phyloP scores from a whole-genome alignment of 1,140 invertebrate genomes.

The Bilobella aurantiaca region DNA sequence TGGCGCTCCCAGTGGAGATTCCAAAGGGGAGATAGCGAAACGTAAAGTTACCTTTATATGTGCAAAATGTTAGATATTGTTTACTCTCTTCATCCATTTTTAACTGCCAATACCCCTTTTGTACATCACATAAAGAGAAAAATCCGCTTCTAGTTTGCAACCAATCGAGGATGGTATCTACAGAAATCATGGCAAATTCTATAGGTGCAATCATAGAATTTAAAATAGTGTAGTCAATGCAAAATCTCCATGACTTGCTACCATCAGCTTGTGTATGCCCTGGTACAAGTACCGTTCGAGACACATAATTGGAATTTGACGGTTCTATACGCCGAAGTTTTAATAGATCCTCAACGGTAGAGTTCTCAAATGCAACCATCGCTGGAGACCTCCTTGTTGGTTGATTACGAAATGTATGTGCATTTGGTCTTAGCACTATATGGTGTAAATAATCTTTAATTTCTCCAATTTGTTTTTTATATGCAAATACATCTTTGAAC shows the following conservation, averaged over 20 bases:
- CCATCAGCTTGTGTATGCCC: not conserved
- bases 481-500: not conserved
- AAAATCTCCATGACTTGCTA: not conserved
- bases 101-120: constrained; percentile 38
- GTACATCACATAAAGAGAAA: constrained; percentile 35
- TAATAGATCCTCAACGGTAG: not conserved
- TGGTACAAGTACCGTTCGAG: not conserved
- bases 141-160: constrained; percentile 35
- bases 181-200: constrained; percentile 40
- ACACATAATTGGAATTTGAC: not conserved
- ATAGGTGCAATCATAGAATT: not conserved
- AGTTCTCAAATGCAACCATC: not conserved
- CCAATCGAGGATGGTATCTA: constrained; percentile 41
- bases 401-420: no score
- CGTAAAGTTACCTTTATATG: constrained; percentile 39
- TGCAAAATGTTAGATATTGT: constrained; percentile 41
- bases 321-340: not conserved
- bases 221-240: not conserved
- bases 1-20: constrained; percentile 40
- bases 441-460: not conserved
- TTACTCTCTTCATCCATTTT: constrained; percentile 36
- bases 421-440: not conserved
- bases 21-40: constrained; percentile 43
- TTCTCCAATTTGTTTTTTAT: not conserved
- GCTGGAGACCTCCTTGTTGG: not conserved